Conservation (phyloP, 1,140 invertebrate genomes). For the Eufriesea mexicana region DNA sequence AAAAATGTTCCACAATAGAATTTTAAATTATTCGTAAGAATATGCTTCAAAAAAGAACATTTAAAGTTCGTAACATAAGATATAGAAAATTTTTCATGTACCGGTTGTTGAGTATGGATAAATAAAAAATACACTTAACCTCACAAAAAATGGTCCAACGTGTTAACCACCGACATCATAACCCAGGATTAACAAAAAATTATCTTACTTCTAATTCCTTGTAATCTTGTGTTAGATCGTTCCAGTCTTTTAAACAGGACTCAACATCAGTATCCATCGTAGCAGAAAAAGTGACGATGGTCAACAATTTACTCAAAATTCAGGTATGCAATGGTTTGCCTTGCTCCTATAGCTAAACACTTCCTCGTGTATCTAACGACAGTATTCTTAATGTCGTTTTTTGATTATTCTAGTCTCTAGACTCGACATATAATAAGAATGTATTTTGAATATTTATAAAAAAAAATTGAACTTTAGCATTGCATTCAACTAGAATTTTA, state of each 20-base stretch:
- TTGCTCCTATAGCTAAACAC: background rate
- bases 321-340: background rate
- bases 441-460: background rate
- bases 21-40: background rate
- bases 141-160: conserved; percentile 3
- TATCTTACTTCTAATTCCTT: conserved; percentile 87
- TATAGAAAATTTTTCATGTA: background rate
- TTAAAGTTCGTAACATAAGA: background rate
- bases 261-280: conserved; percentile 83
- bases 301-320: conserved; percentile 2
- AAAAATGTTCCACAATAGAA: background rate
- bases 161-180: conserved; percentile 7
- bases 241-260: conserved; percentile 89
- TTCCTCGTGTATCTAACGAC: conserved; percentile 17
- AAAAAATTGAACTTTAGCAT: background rate
- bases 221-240: conserved; percentile 89
- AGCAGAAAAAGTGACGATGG: background rate
- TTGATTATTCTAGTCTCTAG: background rate
- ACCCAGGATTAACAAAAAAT: conserved; percentile 21
- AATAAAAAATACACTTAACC: conserved; percentile 40
- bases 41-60: background rate
- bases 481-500: background rate
- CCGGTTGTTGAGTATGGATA: conserved; percentile 23
- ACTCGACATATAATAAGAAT: conserved; percentile 26
- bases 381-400: background rate